Conservation (phyloP, 2,797 vertebrate species). For the Gadopsis bispinosus region DNA sequence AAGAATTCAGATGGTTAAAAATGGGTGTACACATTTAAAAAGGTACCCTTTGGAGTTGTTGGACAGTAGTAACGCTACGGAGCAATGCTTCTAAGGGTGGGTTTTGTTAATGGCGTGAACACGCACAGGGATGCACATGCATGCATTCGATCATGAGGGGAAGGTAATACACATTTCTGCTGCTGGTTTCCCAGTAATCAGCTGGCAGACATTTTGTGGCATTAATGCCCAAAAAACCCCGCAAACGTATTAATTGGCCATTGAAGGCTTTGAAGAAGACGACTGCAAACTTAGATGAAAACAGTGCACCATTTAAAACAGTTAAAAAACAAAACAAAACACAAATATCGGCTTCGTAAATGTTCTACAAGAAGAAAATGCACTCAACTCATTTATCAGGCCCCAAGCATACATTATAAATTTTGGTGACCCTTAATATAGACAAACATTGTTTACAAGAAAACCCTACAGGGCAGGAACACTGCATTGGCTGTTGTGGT, state of each 20-base stretch:
- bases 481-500: not conserved
- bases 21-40: not conserved
- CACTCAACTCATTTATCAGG: not conserved
- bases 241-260: not conserved
- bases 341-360: not conserved
- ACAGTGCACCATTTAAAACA: not conserved
- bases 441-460: not conserved
- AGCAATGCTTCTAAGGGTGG: not conserved
- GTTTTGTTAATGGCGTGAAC: not conserved
- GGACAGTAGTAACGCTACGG: not conserved
- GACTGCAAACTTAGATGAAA: not conserved
- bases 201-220: not conserved
- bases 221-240: not conserved
- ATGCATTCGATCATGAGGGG: not conserved
- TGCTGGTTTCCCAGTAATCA: not conserved
- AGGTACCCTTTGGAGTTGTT: too few relatives aligned
- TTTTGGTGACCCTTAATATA: not conserved
- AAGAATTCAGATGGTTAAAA: conserved; percentile 4
- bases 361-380: not conserved
- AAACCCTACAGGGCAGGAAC: not conserved
- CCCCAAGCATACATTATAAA: not conserved
- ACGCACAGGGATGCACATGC: too few relatives aligned
- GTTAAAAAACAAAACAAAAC: not conserved
- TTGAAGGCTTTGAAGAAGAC: not conserved
- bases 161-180: not conserved